Conservation (phyloP, 2,113 vertebrate species). For the Neomonachus schauinslandi region DNA sequence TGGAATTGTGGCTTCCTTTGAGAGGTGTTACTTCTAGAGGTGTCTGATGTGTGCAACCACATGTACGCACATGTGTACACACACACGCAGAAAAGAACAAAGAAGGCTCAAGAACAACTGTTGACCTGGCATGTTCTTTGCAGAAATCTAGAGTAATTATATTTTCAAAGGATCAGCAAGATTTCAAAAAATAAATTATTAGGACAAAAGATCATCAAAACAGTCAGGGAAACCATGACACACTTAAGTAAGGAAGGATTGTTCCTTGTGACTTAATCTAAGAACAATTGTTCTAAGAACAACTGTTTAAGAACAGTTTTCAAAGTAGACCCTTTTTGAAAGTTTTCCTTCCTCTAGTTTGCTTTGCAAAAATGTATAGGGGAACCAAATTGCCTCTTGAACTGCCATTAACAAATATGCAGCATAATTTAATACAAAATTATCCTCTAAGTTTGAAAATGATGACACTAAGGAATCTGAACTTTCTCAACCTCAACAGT, state of each 20-base stretch:
- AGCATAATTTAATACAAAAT: background rate
- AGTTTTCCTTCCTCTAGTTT: background rate
- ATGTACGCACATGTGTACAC: rapidly evolving
- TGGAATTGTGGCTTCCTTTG: background rate
- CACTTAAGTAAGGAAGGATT: background rate
- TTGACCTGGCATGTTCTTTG: background rate
- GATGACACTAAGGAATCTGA: background rate
- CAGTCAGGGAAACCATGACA: background rate
- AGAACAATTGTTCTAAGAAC: background rate
- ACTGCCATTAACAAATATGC: background rate
- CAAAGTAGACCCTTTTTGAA: background rate
- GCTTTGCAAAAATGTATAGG: background rate
- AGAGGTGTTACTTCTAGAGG: background rate
- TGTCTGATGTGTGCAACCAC: background rate
- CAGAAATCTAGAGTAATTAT: slow-evolving; percentile 11
- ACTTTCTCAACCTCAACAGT: background rate
- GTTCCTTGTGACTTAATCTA: background rate
- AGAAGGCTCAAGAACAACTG: background rate
- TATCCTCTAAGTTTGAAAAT: background rate
- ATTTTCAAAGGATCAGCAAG: background rate
- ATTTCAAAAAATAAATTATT: slow-evolving; percentile 27
- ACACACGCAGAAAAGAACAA: background rate
- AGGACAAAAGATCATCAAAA: background rate
- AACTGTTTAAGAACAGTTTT: background rate
- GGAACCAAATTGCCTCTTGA: background rate